A percentile compares a stretch with the other conserved stretches of the same genome.
These are phyloP conservation scores for Centruroides sculpturatus DNA, from an alignment of 1,140 invertebrate genomes.

Conservation along the genomic window DNA sequence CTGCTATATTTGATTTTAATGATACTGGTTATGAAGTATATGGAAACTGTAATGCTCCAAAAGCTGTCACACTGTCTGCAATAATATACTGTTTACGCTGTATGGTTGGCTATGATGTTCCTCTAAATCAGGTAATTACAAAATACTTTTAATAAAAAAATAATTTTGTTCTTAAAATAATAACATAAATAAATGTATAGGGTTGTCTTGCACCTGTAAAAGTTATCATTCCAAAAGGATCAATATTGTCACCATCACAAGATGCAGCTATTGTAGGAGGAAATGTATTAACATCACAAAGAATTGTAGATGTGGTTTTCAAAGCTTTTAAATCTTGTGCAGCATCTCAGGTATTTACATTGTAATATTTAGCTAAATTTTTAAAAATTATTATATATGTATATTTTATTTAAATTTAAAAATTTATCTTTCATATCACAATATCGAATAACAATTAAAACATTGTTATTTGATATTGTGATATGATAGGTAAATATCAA, in stretches of 20 bases:
- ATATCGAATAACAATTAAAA: no score
- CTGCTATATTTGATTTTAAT: slow-evolving; percentile 82
- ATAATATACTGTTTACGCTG: slow-evolving; percentile 97
- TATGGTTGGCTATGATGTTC: slow-evolving; percentile 93
- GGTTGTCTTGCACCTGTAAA: slow-evolving; percentile 79
- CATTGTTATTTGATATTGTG: no score
- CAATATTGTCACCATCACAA: slow-evolving; percentile 77
- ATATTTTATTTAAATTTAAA: no score
- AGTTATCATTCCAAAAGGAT: slow-evolving; percentile 70
- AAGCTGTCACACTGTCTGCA: slow-evolving; percentile 88
- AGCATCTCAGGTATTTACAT: slow-evolving; percentile 57
- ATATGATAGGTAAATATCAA: no score
- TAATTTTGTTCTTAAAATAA: slow-evolving; percentile 5
- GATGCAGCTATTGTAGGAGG: slow-evolving; percentile 94
- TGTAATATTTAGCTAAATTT: neutral
- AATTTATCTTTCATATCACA: no score
- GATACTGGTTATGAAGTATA: slow-evolving; percentile 80
- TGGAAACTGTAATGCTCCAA: slow-evolving; percentile 93
- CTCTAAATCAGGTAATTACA: slow-evolving; percentile 74
- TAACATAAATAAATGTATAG: slow-evolving; percentile 32
- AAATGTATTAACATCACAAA: slow-evolving; percentile 93
- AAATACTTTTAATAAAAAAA: neutral
- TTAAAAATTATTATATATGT: no score
- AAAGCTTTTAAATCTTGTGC: slow-evolving; percentile 82
- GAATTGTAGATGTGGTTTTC: slow-evolving; percentile 92